phyloP scores from a whole-genome alignment of 1,140 invertebrate genomes.

The Dolichoris vasculosae region DNA sequence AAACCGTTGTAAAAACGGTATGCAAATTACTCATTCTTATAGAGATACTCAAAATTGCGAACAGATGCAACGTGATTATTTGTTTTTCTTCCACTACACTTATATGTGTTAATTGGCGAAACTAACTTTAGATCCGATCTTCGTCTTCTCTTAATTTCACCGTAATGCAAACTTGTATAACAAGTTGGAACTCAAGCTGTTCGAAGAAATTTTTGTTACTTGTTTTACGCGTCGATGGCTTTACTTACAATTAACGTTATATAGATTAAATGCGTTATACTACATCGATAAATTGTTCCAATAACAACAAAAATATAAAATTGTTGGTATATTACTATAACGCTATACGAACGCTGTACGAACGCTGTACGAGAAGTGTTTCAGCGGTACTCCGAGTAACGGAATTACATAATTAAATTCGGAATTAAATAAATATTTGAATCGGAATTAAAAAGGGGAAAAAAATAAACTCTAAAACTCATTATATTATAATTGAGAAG shows the following conservation, averaged over 20 bases:
- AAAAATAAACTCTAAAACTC: too few relatives aligned
- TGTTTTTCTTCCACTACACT: background rate
- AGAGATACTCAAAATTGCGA: background rate
- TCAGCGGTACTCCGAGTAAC: too few relatives aligned
- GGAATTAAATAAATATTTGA: too few relatives aligned
- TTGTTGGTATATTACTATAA: too few relatives aligned
- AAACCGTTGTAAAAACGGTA: background rate
- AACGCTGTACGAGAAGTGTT: too few relatives aligned
- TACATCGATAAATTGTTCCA: too few relatives aligned
- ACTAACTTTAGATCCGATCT: slow-evolving; percentile 30
- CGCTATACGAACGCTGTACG: too few relatives aligned
- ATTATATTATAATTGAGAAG: background rate
- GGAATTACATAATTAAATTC: too few relatives aligned
- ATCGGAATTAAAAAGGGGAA: too few relatives aligned
- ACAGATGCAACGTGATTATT: background rate
- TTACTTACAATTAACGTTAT: background rate
- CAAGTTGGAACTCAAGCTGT: background rate
- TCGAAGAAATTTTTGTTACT: background rate
- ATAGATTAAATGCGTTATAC: background rate
- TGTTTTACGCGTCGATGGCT: background rate
- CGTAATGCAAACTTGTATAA: background rate
- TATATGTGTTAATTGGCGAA: slow-evolving; percentile 30
- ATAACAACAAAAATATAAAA: too few relatives aligned
- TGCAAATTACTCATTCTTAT: background rate
- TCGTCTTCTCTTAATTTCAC: slow-evolving; percentile 3